Evolutionary conservation across 2,797 vertebrate genomes (phyloP), one percentile per base, ranked within the genome.

Genomic region (Scolopax rusticola): DNA sequence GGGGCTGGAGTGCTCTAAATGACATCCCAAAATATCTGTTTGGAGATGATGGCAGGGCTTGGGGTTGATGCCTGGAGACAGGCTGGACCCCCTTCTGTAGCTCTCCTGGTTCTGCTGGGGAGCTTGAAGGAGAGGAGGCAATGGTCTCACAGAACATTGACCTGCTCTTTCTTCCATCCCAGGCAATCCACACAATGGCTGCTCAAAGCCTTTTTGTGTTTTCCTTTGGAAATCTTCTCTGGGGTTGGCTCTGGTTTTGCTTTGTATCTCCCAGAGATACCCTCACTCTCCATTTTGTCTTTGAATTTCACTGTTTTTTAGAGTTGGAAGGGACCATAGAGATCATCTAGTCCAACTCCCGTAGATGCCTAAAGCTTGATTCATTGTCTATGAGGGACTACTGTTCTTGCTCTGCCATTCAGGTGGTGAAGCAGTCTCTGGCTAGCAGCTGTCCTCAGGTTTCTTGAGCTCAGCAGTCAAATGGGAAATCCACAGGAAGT

Each of bases 361-460:
- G 8, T 36, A 36, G 36, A 36, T 36, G 36, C 36, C 36, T 36
- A 36, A 8, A 36, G 36, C 36, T 36, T 36, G 0, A 4, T 71
- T 69, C 1, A 0, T n/a, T 47, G 2, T 5, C 15, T 40, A 0
- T 28, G 36, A 40, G 40, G 67, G 4, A 25, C 2, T 9, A 57
- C 5, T 10, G 1, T 20, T 56, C 30, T 57, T 60, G 28, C 17
- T 78, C 24, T 54, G 17, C 41, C 20, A 27, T 48, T 87, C 40
- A 61, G 64, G 18, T 45, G 69, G 6, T 41, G 71, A 71, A 27
- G 36, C 0, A 1, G 9, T 68, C 47, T 47, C 33, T 68, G 59
- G 11, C 27, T 64, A 48, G 41, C 7, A 28, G 53, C 68, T 45
- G 4, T 33, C 60, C 61, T 78, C 28, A 17, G 41, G 28, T 67